Conservation (phyloP, 2,797 vertebrate genomes). For the Acrossocheilus wenchowensis region DNA sequence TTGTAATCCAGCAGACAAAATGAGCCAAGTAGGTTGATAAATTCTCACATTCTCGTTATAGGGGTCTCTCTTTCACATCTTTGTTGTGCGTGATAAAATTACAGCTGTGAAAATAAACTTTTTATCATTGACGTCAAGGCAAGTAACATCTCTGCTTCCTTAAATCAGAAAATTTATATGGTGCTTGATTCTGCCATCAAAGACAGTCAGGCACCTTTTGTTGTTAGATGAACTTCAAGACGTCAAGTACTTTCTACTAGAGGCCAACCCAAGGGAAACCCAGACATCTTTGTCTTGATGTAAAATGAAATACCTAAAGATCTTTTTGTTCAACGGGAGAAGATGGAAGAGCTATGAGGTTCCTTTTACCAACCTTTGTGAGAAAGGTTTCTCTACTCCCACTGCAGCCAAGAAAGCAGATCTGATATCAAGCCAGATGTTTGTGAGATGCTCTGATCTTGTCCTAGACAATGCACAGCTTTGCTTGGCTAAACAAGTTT, state of each 20-base stretch:
- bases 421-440: background rate
- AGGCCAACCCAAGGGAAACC: background rate
- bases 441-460: background rate
- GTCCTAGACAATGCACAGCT: background rate
- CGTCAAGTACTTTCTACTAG: background rate
- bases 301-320: background rate
- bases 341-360: background rate
- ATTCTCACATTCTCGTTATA: background rate
- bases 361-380: background rate
- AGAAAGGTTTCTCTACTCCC: background rate
- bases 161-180: background rate
- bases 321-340: background rate
- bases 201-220: background rate
- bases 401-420: background rate
- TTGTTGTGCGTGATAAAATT: background rate
- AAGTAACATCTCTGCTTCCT: background rate
- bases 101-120: background rate
- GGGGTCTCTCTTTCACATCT: background rate
- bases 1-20: background rate
- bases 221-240: background rate
- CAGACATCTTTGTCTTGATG: constrained; percentile 6
- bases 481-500: background rate
- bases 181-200: background rate
- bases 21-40: background rate
- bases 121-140: background rate